Evolutionary conservation across 2,797 vertebrate species (phyloP).

Genomic region (Balearica regulorum): DNA sequence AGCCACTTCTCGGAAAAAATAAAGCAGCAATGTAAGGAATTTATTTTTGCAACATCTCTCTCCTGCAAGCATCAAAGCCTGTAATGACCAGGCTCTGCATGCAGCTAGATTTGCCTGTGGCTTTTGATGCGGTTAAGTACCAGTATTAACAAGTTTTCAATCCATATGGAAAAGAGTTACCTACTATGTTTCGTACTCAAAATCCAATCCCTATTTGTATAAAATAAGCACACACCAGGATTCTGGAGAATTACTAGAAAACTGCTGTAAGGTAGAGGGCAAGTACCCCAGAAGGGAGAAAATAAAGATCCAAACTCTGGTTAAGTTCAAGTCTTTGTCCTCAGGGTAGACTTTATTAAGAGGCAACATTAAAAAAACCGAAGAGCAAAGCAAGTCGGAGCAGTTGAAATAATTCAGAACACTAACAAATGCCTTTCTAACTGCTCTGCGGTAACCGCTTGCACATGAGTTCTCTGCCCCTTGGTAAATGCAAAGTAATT

Average conservation of each 20-base stretch:
- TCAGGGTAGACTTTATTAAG: neutral
- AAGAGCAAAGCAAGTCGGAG: neutral
- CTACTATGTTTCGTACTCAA: neutral
- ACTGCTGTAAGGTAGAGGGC: neutral
- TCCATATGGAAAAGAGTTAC: neutral
- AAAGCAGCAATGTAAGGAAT: neutral
- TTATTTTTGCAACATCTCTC: neutral
- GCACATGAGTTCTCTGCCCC: neutral
- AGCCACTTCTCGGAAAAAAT: neutral
- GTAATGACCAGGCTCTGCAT: neutral
- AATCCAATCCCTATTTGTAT: neutral
- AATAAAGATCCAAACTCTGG: neutral
- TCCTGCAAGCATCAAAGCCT: neutral
- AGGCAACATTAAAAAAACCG: neutral
- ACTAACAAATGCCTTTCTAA: neutral
- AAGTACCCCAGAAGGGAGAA: neutral
- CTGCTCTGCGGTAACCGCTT: neutral
- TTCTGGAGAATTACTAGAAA: neutral
- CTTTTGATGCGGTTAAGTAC: neutral
- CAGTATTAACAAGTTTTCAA: neutral
- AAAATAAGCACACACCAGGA: neutral
- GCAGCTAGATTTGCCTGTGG: neutral
- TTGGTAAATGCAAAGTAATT: neutral
- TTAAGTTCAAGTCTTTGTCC: neutral
- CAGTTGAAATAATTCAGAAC: neutral